Evolutionary conservation across 2,797 vertebrate species (phyloP).

Genomic region (Acanthiza pusilla): DNA sequence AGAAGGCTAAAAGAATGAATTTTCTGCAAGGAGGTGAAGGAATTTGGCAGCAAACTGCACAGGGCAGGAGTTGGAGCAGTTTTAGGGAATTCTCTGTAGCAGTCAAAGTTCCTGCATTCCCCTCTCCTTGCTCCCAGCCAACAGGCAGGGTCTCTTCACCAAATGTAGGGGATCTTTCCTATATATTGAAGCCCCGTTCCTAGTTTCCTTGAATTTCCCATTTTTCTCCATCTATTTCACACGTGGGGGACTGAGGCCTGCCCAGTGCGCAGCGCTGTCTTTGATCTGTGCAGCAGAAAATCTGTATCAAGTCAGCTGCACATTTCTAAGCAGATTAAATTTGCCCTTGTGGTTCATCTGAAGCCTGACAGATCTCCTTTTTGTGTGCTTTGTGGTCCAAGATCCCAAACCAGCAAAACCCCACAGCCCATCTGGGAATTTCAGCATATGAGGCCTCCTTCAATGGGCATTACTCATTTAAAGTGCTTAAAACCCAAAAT

Average conservation of each 20-base stretch:
- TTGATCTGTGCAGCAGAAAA: constrained; percentile 57
- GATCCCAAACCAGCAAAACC: background rate
- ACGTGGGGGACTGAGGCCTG: background rate
- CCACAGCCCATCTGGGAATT: background rate
- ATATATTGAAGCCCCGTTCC: background rate
- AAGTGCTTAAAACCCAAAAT: background rate
- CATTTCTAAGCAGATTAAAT: constrained; percentile 57
- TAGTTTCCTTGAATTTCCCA: background rate
- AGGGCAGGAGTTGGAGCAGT: background rate
- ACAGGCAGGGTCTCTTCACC: background rate
- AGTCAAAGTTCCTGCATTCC: background rate
- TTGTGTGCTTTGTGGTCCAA: background rate
- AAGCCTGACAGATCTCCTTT: constrained; percentile 5
- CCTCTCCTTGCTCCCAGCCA: background rate
- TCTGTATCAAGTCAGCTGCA: constrained; percentile 35
- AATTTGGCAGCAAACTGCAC: background rate
- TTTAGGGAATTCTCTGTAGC: background rate
- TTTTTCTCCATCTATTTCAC: background rate
- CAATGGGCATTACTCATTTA: background rate
- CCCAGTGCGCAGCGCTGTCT: background rate
- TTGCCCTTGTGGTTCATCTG: constrained; percentile 34
- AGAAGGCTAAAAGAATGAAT: background rate
- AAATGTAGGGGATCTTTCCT: background rate
- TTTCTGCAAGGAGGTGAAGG: background rate
- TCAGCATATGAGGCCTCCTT: background rate